Evolutionary conservation across 2,113 vertebrate genomes (phyloP), one percentile per base, ranked within the genome.

Genomic region (Pontoporia blainvillei): DNA sequence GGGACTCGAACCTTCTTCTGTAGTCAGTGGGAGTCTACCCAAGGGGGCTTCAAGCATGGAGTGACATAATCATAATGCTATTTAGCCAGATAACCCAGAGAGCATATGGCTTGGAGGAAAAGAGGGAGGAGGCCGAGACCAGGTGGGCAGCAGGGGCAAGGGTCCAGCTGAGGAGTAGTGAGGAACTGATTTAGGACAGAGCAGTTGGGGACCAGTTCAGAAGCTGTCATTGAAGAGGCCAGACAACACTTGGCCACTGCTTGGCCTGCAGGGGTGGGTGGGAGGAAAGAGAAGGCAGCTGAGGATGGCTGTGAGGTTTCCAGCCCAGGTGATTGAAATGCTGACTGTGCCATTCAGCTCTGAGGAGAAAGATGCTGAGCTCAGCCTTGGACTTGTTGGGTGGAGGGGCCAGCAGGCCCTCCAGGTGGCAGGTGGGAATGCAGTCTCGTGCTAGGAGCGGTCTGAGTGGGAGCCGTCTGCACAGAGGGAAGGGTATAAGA

Each of bases 391-490:
- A 44, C 61, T 82, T 67, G 1, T 36, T 86, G 75, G 36, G 62
- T 75, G 25, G 18, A 41, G 72, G 59, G 59, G 64, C 79, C 94
- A 90, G 87, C 85, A 49, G 87, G 88, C 75, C 71, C 66, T 91
- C 93, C 49, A 89, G 89, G 95, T 93, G 91, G 34, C 86, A 72
- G 75, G 81, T 92, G 61, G 85, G 59, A 79, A 85, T 41, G 46
- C 85, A 78, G 41, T 90, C 39, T 85, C 88, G 88, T 79, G 85
- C 61, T 31, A 25, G 75, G 69, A 84, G 69, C 39, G 12, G 57
- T 87, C 78, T 36, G 44, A 59, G 29, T 8, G 54, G 83, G 94
- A 86, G 34, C 90, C 4, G 3, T 89, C 62, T 84, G 44, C 13
- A 13, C 13, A 39, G 88, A 14, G 25, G 76, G 67, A 57, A 36